Evolutionary conservation across 2,888 invertebrate genomes (phyloP).

Genomic region (Ornithoptera alexandrae): DNA sequence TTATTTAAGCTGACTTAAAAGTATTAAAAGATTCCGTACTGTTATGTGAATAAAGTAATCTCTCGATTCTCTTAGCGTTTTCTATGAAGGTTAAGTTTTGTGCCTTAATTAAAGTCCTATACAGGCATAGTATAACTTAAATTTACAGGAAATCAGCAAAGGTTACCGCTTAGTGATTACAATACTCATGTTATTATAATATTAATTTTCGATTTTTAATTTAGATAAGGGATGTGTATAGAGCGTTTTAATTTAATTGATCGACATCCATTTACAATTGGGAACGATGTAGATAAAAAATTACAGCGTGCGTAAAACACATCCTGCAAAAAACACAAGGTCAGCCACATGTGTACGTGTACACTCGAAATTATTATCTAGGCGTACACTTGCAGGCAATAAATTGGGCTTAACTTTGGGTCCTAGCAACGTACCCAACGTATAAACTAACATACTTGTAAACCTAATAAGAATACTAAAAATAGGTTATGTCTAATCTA

Average conservation of each 20-base stretch:
- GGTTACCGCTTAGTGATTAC: too few species aligned
- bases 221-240: neutral
- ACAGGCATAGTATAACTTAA: too few species aligned
- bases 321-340: neutral
- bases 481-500: too few species aligned
- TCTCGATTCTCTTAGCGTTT: too few species aligned
- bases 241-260: constrained; percentile 2
- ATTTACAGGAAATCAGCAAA: too few species aligned
- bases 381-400: constrained; percentile 17
- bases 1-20: too few species aligned
- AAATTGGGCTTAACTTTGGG: constrained; percentile 9
- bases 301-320: constrained; percentile 1
- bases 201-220: neutral
- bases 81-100: too few species aligned
- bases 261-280: neutral
- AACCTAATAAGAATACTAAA: too few species aligned
- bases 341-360: neutral
- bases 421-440: neutral
- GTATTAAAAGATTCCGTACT: too few species aligned
- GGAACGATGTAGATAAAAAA: neutral
- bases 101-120: too few species aligned
- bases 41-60: too few species aligned
- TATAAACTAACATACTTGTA: neutral
- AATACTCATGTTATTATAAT: too few species aligned
- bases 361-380: constrained; percentile 9